These are phyloP conservation scores for Quadroppia sp. DNA, from an alignment of 2,888 invertebrate species.

Conservation along the genomic window DNA sequence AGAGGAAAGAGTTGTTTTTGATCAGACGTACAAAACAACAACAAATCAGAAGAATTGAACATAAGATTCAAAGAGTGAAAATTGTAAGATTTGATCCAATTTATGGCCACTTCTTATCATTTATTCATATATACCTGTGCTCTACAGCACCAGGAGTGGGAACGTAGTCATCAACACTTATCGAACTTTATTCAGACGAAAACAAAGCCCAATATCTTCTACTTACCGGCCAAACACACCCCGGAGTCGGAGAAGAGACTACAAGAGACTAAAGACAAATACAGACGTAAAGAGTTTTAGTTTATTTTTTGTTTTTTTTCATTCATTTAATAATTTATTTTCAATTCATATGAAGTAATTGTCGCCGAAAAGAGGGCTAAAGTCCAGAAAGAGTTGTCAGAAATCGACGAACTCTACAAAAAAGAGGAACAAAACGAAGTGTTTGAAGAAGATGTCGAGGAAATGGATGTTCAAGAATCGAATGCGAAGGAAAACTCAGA, in stretches of 20 bases:
- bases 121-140: background rate
- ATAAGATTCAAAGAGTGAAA: conserved; percentile 79
- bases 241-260: conserved; percentile 65
- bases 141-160: conserved; percentile 62
- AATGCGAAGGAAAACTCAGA: background rate
- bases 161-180: conserved; percentile 69
- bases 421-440: conserved; percentile 24
- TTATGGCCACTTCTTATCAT: conserved; percentile 45
- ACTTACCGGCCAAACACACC: conserved; percentile 73
- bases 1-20: conserved; percentile 76
- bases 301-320: background rate
- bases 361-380: conserved; percentile 45
- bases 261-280: conserved; percentile 60
- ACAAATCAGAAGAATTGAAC: conserved; percentile 80
- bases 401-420: conserved; percentile 46
- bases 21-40: conserved; percentile 81
- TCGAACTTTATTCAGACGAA: conserved; percentile 80
- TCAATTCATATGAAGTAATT: conserved; percentile 40
- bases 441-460: background rate
- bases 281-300: conserved; percentile 55
- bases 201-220: conserved; percentile 79
- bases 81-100: too few relatives aligned
- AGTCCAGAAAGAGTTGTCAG: conserved; percentile 45
- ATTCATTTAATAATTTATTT: background rate
- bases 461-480: background rate